phyloP scores from a whole-genome alignment of 2,113 vertebrate genomes.

The Hipposideros armiger region DNA sequence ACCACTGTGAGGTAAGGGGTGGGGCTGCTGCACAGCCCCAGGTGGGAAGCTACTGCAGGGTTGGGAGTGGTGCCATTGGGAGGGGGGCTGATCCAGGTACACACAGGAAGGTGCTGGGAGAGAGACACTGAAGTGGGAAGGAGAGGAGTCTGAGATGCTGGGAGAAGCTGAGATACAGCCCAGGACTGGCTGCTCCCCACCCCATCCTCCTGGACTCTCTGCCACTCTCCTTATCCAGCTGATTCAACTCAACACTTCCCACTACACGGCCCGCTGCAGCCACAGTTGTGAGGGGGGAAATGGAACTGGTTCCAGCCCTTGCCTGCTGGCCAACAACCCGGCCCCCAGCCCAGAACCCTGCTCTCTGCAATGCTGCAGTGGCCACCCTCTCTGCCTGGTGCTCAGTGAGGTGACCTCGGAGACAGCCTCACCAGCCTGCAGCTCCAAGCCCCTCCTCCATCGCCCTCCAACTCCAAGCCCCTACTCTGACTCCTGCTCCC shows the following conservation, averaged over 20 bases:
- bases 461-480: not conserved
- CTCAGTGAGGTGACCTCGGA: conserved; percentile 75
- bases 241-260: conserved; percentile 70
- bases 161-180: not conserved
- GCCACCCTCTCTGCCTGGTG: conserved; percentile 84
- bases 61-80: too few relatives aligned
- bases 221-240: conserved; percentile 82
- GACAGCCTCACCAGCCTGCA: not conserved
- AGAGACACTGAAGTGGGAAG: not conserved
- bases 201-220: not conserved
- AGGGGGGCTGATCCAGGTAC: not conserved
- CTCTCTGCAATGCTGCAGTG: conserved; percentile 84
- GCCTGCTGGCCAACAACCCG: conserved; percentile 69
- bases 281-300: conserved; percentile 51
- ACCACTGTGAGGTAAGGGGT: not conserved
- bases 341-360: conserved; percentile 68
- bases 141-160: not conserved
- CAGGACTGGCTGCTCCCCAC: too few relatives aligned
- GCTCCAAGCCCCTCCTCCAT: not conserved
- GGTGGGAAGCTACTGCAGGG: not conserved
- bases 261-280: conserved; percentile 83
- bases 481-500: not conserved
- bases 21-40: not conserved
- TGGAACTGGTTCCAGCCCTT: not conserved
- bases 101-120: not conserved